Conservation (phyloP, 2,888 invertebrate species). For the Drosophila mercatorum region DNA sequence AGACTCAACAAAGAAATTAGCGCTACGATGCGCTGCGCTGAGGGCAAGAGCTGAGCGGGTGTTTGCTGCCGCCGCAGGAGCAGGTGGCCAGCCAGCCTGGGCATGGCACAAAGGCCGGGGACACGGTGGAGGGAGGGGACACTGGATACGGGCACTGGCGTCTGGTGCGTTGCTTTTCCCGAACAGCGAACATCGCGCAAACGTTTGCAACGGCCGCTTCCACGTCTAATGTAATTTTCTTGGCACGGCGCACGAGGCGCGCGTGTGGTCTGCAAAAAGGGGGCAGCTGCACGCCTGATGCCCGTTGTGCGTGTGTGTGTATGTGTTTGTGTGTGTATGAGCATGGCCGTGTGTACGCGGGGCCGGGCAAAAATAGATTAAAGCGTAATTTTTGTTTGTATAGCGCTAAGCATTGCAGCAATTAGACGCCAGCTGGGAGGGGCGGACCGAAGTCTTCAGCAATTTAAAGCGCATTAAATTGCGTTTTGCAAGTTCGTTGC, state of each 20-base stretch:
- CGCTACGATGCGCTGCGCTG: constrained; percentile 32
- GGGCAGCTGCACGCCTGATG: constrained; percentile 32
- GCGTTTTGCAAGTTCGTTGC: constrained; percentile 70
- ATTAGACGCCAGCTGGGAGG: constrained; percentile 48
- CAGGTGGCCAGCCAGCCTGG: constrained; percentile 44
- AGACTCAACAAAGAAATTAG: constrained; percentile 80
- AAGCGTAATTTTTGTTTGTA: constrained; percentile 82
- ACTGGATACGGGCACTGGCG: background rate
- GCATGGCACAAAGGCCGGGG: constrained; percentile 9
- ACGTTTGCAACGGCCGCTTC: constrained; percentile 28
- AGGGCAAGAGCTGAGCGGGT: constrained; percentile 17
- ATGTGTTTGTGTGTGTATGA: constrained; percentile 19
- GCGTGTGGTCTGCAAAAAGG: constrained; percentile 53
- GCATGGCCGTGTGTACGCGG: constrained; percentile 29
- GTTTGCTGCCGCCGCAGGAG: constrained; percentile 29
- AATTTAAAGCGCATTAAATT: constrained; percentile 79
- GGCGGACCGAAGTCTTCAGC: constrained; percentile 37
- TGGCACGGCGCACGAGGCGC: constrained; percentile 62
- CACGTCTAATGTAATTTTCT: constrained; percentile 78
- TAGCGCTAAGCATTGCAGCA: constrained; percentile 73
- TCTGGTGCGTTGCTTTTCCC: constrained; percentile 33
- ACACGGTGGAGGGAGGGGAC: background rate
- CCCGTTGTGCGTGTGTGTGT: constrained; percentile 15
- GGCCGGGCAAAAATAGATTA: constrained; percentile 74
- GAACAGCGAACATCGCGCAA: constrained; percentile 13